These are phyloP conservation scores for Tiliacea citrago DNA, from an alignment of 2,888 invertebrate genomes.

Conservation along the genomic window DNA sequence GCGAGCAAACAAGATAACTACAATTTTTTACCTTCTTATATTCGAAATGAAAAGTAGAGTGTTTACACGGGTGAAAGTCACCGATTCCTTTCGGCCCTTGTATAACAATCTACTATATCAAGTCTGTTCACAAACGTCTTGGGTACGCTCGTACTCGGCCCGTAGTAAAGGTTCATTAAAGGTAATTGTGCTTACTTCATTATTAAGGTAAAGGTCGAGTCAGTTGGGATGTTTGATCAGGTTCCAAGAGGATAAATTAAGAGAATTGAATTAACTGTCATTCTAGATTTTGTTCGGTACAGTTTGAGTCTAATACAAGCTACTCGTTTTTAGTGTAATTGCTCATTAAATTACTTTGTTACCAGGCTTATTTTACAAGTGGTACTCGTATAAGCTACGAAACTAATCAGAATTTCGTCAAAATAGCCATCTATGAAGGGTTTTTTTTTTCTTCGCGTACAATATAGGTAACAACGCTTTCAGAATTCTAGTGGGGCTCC, in stretches of 20 bases:
- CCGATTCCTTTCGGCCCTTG: too few species aligned
- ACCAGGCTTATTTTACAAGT: not conserved
- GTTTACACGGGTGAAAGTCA: too few species aligned
- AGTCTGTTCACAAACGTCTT: too few species aligned
- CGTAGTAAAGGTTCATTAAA: constrained; percentile 27
- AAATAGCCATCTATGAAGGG: not conserved
- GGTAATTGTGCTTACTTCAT: constrained; percentile 36
- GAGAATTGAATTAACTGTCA: constrained; percentile 22
- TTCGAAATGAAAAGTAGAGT: too few species aligned
- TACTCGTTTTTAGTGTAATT: constrained; percentile 4
- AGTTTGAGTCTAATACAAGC: not conserved
- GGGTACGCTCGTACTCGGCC: too few species aligned
- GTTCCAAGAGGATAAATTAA: constrained; percentile 21
- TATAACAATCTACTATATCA: too few species aligned
- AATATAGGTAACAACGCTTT: too few species aligned
- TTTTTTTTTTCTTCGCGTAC: too few species aligned
- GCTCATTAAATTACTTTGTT: not conserved
- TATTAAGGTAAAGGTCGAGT: constrained; percentile 27
- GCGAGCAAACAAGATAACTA: too few species aligned
- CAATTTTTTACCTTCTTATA: too few species aligned
- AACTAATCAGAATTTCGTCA: constrained; percentile 3
- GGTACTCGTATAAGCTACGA: not conserved
- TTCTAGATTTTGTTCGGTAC: constrained; percentile 26
- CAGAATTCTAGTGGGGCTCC: too few species aligned
- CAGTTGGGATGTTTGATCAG: constrained; percentile 34